phyloP scores from a whole-genome alignment of 1,140 invertebrate genomes.

The Diorhabda carinulata region DNA sequence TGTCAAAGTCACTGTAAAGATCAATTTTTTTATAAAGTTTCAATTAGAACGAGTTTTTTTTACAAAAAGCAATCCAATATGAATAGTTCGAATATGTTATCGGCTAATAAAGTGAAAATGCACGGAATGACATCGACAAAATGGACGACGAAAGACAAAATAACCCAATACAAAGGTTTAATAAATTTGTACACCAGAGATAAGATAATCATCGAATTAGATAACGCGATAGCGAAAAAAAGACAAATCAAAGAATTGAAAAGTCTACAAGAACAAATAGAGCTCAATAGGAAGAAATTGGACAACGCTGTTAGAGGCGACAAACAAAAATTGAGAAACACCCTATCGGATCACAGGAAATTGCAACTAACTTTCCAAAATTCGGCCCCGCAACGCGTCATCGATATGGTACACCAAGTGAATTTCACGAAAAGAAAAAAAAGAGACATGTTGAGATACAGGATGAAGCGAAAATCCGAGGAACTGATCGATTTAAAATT shows the following conservation, averaged over 20 bases:
- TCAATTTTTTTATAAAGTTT: neutral
- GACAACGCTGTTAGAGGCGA: slow-evolving; percentile 55
- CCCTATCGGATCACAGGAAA: slow-evolving; percentile 53
- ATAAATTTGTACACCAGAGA: slow-evolving; percentile 59
- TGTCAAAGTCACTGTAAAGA: neutral
- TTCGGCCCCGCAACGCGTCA: slow-evolving; percentile 48
- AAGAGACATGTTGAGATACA: slow-evolving; percentile 55
- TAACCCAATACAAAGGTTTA: slow-evolving; percentile 59
- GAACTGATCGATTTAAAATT: slow-evolving; percentile 53
- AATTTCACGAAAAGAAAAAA: slow-evolving; percentile 57
- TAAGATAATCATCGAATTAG: slow-evolving; percentile 53
- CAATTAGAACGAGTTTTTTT: neutral
- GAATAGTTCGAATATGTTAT: slow-evolving; percentile 50
- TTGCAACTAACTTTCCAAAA: slow-evolving; percentile 57
- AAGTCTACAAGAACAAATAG: slow-evolving; percentile 53
- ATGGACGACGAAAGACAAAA: slow-evolving; percentile 61
- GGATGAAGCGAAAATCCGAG: slow-evolving; percentile 56
- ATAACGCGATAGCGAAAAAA: slow-evolving; percentile 53
- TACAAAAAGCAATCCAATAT: slow-evolving; percentile 24
- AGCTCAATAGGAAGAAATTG: slow-evolving; percentile 52
- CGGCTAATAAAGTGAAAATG: slow-evolving; percentile 53
- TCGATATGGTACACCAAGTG: slow-evolving; percentile 55
- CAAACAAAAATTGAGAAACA: slow-evolving; percentile 53
- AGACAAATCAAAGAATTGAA: slow-evolving; percentile 53
- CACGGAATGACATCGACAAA: slow-evolving; percentile 58